Base-by-base conservation (phyloP, 2,888 invertebrate genomes). In the Apoda limacodes region DNA sequence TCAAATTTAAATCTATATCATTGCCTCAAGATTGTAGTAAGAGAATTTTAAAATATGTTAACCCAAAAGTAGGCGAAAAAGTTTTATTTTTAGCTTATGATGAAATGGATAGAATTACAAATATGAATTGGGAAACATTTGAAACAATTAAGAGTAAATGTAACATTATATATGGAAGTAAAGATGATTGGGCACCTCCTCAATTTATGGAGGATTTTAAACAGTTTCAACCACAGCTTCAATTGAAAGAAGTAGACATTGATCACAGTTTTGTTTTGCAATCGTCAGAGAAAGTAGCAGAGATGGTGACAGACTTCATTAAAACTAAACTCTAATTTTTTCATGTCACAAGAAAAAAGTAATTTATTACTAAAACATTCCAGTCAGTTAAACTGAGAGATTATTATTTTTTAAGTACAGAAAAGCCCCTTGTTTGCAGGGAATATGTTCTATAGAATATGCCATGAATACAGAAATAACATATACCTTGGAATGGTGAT, bases 141-240 rank as follows among this genome's bases (percentile, higher is more conserved):
- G 60, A 84, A 9, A 85, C 86, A 48, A 67, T 95, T 2, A 88
- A 88, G 56, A 46, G 57, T 44, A 33, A 55, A 5, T 66, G 61
- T 7, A 61, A 66, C 52, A 84, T 95, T 26, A 90, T 92, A 56
- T 97, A 94, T 61, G 90, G 92, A 6, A 69, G 78, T 3, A 82
- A 57, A 3, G 97, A 98, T 66, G 84, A 85, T 5, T 98, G 97
- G 97, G 89, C 88, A 28, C 96, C 96, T 0, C 48, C 85, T 1
- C 63, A 72, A 22, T 92, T 88, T 55, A 92, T 85, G 55, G 69
- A 87, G 13, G 85, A 88, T 38, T 64, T 96, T 34, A 56, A 50
- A 39, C 40, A 40, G 34, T 57, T 58, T 19, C 42, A 69, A 39
- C 80, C 81, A 12, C 41, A 53, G 13, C 39, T 78, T 2, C 39